Conservation (phyloP, 2,888 invertebrate genomes). For the Lypha dubia region DNA sequence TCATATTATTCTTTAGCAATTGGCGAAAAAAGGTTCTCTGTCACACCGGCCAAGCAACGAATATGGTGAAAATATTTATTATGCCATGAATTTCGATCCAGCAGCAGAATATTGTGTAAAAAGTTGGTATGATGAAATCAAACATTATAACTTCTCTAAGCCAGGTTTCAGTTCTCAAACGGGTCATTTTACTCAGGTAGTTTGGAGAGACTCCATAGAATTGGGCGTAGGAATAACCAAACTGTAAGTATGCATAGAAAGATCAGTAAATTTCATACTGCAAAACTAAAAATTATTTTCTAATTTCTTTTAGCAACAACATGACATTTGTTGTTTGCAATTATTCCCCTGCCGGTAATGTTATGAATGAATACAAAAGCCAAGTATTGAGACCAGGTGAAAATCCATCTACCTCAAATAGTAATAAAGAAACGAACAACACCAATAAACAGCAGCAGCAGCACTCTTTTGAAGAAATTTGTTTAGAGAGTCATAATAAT, state of each 20-base stretch:
- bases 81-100: conserved; percentile 88
- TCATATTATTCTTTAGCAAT: conserved; percentile 71
- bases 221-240: conserved; percentile 89
- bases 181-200: conserved; percentile 93
- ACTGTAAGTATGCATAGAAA: conserved; percentile 71
- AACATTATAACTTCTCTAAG: conserved; percentile 87
- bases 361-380: conserved; percentile 88
- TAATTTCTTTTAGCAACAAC: conserved; percentile 85
- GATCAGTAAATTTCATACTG: background rate
- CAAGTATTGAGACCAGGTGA: conserved; percentile 86
- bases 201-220: conserved; percentile 91
- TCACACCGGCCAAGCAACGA: conserved; percentile 90
- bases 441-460: background rate
- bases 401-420: background rate
- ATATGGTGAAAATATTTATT: conserved; percentile 93
- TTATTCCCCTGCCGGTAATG: conserved; percentile 95
- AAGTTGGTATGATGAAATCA: conserved; percentile 90
- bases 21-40: conserved; percentile 84
- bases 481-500: conserved; percentile 89
- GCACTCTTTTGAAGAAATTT: conserved; percentile 87
- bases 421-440: background rate
- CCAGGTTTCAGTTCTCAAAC: conserved; percentile 87
- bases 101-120: conserved; percentile 82
- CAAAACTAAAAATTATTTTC: background rate
- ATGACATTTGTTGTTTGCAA: conserved; percentile 90